Base-by-base conservation (phyloP, 2,797 vertebrate species). In the Lagorchestes hirsutus region DNA sequence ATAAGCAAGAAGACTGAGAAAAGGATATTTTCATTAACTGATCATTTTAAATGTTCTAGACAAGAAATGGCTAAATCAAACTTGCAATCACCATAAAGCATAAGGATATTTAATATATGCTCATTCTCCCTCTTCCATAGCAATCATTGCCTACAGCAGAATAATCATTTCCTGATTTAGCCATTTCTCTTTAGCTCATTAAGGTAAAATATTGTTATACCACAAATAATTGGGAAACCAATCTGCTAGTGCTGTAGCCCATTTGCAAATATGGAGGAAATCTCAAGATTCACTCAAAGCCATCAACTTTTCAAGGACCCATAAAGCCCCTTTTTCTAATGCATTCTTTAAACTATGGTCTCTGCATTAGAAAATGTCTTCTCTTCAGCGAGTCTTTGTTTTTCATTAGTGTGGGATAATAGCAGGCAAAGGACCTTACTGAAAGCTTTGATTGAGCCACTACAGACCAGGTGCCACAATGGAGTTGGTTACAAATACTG, bases 1-100 rank as follows among this genome's bases (percentile, higher is more conserved):
- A 97, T 93, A 98, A 98, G 98, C 98, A 99, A 98, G 99, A 99
- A 99, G 99, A 99, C 99, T 98, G 98, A 99, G 99, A 99, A 99
- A 99, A 99, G 99, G 98, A 98, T 98, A 99, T 96, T 90, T 98
- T 98, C 98, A 99, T 98, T 98, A 98, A 98, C 98, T 98, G 97
- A 94, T 96, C 95, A 97, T 91, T 92, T 97, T 92, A 96, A 97
- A 96, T 96, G 82, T 92, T 98, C 96, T 97, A 96, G 96, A 96
- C 97, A 98, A 98, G 98, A 98, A 98, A 98, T 95, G 97, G 98
- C 98, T 96, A 28, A 59, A 91, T 55, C 3, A 46, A 96, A 96
- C 96, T 94, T 62, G 55, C 62, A 95, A 95, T 97, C 94, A 97
- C 82, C 93, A 92, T 95, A 93, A 96, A 97, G 97, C 92, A 54